Conservation (phyloP, 2,888 invertebrate genomes). For the Phyto melanocephala region DNA sequence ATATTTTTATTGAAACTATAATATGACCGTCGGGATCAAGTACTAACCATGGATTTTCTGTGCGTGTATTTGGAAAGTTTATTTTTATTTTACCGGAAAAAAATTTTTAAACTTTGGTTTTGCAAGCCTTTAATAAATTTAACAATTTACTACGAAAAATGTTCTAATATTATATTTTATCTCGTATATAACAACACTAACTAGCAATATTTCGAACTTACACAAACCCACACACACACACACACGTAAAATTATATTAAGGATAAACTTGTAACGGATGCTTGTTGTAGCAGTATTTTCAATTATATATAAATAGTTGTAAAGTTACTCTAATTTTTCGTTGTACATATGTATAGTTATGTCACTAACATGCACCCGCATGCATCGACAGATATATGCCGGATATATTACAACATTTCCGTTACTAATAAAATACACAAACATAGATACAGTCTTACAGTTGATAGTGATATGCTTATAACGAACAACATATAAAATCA, state of each 20-base stretch:
- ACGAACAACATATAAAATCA: constrained; percentile 35
- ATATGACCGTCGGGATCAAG: too few species aligned
- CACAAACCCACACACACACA: neutral
- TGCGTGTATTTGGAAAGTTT: too few species aligned
- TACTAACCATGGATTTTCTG: too few species aligned
- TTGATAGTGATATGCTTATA: constrained; percentile 6
- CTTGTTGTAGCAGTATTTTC: neutral
- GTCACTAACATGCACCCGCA: constrained; percentile 10
- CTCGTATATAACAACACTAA: neutral
- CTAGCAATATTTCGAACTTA: neutral
- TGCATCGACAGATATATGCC: constrained; percentile 22
- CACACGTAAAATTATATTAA: constrained; percentile 9
- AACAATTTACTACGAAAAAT: too few species aligned
- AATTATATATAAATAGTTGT: neutral
- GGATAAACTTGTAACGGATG: constrained; percentile 43
- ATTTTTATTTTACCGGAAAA: too few species aligned
- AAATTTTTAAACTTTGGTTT: too few species aligned
- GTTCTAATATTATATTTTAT: neutral
- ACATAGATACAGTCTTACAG: neutral
- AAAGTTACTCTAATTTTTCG: constrained; percentile 22
- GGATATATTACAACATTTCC: constrained; percentile 63
- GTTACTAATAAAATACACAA: constrained; percentile 25
- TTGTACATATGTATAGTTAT: neutral
- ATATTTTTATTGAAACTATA: too few species aligned
- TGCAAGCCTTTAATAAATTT: too few species aligned